phyloP scores from a whole-genome alignment of 2,113 vertebrate genomes.

The Ceratotherium simum region DNA sequence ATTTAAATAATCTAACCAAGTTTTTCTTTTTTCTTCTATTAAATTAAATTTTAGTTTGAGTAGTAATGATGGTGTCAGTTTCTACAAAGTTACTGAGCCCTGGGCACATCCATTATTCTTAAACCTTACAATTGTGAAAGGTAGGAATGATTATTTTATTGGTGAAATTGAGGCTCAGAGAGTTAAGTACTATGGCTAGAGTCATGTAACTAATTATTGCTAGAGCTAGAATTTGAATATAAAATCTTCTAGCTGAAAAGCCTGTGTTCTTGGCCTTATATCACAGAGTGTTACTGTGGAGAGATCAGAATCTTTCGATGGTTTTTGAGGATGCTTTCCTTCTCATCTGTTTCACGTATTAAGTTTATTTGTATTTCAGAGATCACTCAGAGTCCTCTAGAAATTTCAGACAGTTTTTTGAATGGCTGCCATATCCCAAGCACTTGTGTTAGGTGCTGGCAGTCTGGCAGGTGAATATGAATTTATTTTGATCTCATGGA shows the following conservation, averaged over 20 bases:
- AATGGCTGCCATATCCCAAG: not conserved
- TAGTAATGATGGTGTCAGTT: not conserved
- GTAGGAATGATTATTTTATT: not conserved
- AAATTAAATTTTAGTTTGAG: not conserved
- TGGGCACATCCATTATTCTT: not conserved
- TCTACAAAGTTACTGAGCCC: not conserved
- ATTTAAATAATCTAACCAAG: not conserved
- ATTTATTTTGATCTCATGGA: not conserved
- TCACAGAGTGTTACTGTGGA: not conserved
- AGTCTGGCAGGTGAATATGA: not conserved
- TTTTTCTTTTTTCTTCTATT: not conserved
- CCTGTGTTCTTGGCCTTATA: not conserved
- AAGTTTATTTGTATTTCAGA: slow-evolving; percentile 8
- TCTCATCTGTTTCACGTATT: not conserved
- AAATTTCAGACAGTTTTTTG: not conserved
- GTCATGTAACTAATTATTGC: not conserved
- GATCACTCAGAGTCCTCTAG: not conserved
- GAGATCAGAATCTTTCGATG: not conserved
- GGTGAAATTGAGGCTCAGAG: not conserved
- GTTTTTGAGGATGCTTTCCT: not conserved
- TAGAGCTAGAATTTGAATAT: not conserved
- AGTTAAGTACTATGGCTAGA: not conserved
- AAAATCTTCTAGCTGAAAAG: not conserved
- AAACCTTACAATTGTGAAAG: not conserved
- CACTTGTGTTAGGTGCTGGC: not conserved